phyloP scores from a whole-genome alignment of 2,113 vertebrate genomes.

The Tylochromis polylepis region DNA sequence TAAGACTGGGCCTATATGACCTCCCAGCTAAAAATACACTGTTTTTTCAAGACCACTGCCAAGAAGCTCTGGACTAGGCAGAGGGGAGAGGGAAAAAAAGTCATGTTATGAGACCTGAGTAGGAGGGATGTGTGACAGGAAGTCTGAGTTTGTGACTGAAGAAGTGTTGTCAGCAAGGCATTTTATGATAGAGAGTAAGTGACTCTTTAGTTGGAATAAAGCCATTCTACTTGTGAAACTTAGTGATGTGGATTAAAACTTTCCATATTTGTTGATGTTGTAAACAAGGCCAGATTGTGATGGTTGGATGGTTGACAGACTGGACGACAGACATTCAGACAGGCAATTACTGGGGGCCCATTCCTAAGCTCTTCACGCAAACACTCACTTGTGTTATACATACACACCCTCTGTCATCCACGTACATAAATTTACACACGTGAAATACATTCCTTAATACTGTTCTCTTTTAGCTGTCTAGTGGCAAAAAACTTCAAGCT shows the following conservation, averaged over 20 bases:
- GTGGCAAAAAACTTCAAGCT: neutral
- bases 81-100: constrained; percentile 59
- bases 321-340: constrained; percentile 40
- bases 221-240: neutral
- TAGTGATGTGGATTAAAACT: neutral
- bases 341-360: constrained; percentile 39
- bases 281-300: constrained; percentile 1
- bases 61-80: constrained; percentile 78
- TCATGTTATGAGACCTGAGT: constrained; percentile 56
- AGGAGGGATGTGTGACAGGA: constrained; percentile 31
- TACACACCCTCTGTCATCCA: neutral
- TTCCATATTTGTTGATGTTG: neutral
- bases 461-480: constrained; percentile 13
- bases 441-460: constrained; percentile 10
- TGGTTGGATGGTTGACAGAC: constrained; percentile 27
- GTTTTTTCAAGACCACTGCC: constrained; percentile 80
- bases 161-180: constrained; percentile 25
- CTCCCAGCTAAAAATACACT: constrained; percentile 84
- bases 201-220: neutral
- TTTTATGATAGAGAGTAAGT: neutral
- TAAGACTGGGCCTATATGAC: constrained; percentile 80
- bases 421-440: neutral
- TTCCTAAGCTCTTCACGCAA: neutral
- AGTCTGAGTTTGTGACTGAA: constrained; percentile 44
- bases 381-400: constrained; percentile 9